Conservation (phyloP, 2,113 vertebrate species). For the Willisornis vidua region DNA sequence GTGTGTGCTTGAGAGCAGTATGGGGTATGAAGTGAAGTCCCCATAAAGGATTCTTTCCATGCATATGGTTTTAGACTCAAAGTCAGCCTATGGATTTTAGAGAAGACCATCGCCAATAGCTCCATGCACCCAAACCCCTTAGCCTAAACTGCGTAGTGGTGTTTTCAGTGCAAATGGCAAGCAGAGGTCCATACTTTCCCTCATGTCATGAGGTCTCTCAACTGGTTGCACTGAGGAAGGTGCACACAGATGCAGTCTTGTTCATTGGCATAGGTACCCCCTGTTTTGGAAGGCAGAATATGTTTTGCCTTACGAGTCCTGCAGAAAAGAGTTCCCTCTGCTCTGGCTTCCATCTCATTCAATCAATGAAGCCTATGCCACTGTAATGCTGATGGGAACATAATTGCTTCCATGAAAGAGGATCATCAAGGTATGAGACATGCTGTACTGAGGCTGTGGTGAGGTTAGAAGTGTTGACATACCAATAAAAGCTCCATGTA, state of each 20-base stretch:
- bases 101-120: neutral
- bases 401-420: neutral
- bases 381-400: neutral
- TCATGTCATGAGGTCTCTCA: fast-evolving
- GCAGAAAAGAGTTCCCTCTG: neutral
- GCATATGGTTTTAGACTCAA: neutral
- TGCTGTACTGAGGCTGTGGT: neutral
- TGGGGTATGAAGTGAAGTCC: neutral
- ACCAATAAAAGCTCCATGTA: constrained; percentile 20
- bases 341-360: neutral
- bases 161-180: neutral
- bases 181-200: neutral
- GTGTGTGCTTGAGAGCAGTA: fast-evolving
- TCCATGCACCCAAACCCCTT: neutral
- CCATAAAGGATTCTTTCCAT: neutral
- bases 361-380: neutral
- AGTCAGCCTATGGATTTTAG: neutral
- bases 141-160: neutral
- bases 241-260: neutral
- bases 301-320: neutral
- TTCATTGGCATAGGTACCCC: fast-evolving
- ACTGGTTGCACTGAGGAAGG: neutral
- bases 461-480: constrained; percentile 16
- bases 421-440: neutral
- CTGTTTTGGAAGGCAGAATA: neutral